Conservation (phyloP, 2,888 invertebrate genomes). For the Stegana nigrithorax region DNA sequence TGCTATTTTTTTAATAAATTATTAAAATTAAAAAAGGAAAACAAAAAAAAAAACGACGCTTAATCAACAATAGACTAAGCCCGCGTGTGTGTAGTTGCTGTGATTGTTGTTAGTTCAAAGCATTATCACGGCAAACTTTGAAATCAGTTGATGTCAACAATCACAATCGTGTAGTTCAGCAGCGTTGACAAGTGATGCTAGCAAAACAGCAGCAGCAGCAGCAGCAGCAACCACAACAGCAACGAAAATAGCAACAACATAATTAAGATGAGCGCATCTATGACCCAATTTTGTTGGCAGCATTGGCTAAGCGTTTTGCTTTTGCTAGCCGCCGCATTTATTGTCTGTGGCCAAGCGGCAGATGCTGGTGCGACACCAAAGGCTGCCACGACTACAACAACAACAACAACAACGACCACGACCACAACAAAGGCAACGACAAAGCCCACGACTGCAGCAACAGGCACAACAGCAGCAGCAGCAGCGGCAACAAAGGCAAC, state of each 20-base stretch:
- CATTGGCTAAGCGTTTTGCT: neutral
- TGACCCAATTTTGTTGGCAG: slow-evolving; percentile 41
- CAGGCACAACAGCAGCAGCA: neutral
- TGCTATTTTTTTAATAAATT: no score
- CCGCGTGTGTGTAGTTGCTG: neutral
- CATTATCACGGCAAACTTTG: slow-evolving; percentile 34
- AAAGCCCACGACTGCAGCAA: neutral
- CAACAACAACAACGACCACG: neutral
- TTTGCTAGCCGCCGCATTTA: neutral
- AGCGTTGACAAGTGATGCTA: neutral
- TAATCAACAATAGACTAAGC: neutral
- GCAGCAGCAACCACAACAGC: neutral
- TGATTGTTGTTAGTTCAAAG: slow-evolving; percentile 19
- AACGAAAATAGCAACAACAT: neutral
- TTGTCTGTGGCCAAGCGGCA: neutral
- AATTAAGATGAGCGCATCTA: slow-evolving; percentile 10
- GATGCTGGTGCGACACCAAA: neutral
- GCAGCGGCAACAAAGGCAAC: neutral
- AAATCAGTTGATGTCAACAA: slow-evolving; percentile 39
- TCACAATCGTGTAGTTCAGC: slow-evolving; percentile 36
- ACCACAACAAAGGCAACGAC: no score
- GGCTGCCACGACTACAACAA: neutral
- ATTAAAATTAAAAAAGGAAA: neutral
- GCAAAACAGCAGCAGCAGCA: neutral
- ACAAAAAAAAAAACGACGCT: neutral